phyloP scores from a whole-genome alignment of 2,888 invertebrate species.

The Formica aserva region DNA sequence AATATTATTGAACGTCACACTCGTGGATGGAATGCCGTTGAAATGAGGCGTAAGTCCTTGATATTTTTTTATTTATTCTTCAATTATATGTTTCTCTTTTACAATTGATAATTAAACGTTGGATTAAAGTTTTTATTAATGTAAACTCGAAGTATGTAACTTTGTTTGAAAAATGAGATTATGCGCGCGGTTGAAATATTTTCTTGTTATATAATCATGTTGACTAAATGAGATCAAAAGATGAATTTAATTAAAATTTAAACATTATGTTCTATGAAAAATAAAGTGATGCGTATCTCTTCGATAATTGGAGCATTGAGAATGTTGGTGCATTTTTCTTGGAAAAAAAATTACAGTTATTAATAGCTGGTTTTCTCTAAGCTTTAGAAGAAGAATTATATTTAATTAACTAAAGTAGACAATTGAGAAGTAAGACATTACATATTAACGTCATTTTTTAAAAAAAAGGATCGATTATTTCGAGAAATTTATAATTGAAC shows the following conservation, averaged over 20 bases:
- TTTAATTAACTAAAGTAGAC: background rate
- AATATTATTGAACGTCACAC: constrained; percentile 75
- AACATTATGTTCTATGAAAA: constrained; percentile 12
- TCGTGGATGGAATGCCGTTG: constrained; percentile 11
- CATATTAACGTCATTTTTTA: background rate
- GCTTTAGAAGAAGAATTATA: background rate
- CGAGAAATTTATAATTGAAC: background rate
- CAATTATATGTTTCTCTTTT: background rate
- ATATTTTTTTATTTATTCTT: background rate
- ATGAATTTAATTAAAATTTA: constrained; percentile 33
- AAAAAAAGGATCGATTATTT: background rate
- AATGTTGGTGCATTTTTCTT: background rate
- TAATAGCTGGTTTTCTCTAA: background rate
- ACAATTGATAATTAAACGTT: constrained; percentile 4
- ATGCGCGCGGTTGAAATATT: background rate
- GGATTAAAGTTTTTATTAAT: constrained; percentile 5
- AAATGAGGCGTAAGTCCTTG: background rate
- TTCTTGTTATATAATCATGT: background rate
- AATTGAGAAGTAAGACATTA: background rate
- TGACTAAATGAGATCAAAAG: constrained; percentile 16
- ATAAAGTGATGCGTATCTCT: constrained; percentile 11
- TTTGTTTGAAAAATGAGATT: constrained; percentile 6
- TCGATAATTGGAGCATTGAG: constrained; percentile 6
- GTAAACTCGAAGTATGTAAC: background rate
- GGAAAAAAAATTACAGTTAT: background rate